Base-by-base conservation (phyloP, 2,113 vertebrate genomes). In the Xyrauchen texanus region DNA sequence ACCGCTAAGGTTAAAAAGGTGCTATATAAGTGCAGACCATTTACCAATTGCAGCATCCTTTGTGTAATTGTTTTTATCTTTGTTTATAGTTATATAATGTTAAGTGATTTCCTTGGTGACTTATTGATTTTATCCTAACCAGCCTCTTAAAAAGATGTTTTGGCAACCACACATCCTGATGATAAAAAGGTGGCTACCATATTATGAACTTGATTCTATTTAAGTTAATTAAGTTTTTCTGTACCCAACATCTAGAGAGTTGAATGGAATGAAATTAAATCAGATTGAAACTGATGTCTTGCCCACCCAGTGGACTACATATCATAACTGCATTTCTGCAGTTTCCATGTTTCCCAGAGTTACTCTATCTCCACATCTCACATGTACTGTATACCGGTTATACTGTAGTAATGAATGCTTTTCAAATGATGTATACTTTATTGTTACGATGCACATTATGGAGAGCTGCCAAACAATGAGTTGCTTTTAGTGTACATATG, bases 241-340 rank as follows among this genome's bases (percentile, higher is more conserved):
- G 52, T 68, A 8, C 49, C 2, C 3, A 5, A n/a, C 12, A 7
- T 8, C 42, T 68, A 42, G 85, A 78, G 81, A 84, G 60, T 61
- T 82, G 78, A 85, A 84, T 75, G 82, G 83, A 87, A 87, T 84
- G 77, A 85, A 89, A 91, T 92, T 86, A 87, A 83, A 91, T 91
- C 86, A 88, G 82, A 88, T 85, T 85, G 83, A 84, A 60, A 9
- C 86, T 86, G 86, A 89, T 88, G 87, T 85, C 78, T 77, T 55
- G 91, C 88, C 88, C 87, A 89, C 87, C 88, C 81, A 79, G 84
- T 87, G 86, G 77, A 82, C 21, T 78, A 80, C 82, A 68, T 87
- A 85, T 85, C 70, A 85, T 89, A 91, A 87, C 86, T 88, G 85
- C 90, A 88, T 81, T 76, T 34, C 45, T 81, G 53, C 80, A 81